These are phyloP conservation scores for human DNA, from an alignment of 2,113 vertebrate species.

Conservation along the genomic window GRCh38 chr4:115375001-115375500, in stretches of 20 bases:
- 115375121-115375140: neutral
- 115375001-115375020: neutral
- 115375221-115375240: neutral
- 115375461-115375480: accelerated
- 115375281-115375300: neutral
- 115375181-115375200: neutral
- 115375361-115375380: neutral
- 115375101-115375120: neutral
- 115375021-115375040: neutral
- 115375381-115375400: neutral
- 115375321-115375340: neutral
- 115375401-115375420: neutral
- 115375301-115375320: neutral
- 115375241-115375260: neutral
- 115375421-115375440: neutral
- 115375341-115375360: neutral
- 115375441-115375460: neutral
- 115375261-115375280: neutral
- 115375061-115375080: neutral
- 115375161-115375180: neutral
- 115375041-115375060: neutral
- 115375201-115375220: neutral
- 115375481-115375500: neutral
- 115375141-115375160: neutral
- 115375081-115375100: neutral